Conservation (phyloP, 2,113 vertebrate species). For the Procapra przewalskii region DNA sequence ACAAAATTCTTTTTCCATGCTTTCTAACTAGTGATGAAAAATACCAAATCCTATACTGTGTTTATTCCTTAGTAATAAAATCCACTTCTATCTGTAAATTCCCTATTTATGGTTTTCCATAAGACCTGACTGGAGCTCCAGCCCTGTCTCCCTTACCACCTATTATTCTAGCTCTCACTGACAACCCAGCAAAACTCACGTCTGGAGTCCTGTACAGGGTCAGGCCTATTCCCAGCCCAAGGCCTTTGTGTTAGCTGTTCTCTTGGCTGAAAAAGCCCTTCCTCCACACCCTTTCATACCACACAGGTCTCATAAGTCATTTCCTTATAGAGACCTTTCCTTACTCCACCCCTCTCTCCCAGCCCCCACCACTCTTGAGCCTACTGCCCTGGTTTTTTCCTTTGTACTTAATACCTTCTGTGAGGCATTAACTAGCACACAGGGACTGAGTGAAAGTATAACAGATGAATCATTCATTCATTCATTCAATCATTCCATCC, state of each 20-base stretch:
- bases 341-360: background rate
- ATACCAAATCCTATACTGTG: background rate
- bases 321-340: background rate
- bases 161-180: background rate
- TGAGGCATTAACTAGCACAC: background rate
- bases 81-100: background rate
- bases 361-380: background rate
- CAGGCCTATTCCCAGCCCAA: background rate
- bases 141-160: background rate
- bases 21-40: background rate
- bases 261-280: background rate
- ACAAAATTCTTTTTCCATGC: background rate
- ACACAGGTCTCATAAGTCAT: background rate
- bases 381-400: background rate
- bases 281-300: background rate
- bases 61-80: background rate
- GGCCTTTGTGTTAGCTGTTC: background rate
- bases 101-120: background rate
- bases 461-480: background rate
- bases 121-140: background rate
- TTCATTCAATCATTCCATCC: background rate
- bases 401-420: background rate
- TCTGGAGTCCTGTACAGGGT: background rate
- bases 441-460: background rate
- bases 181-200: background rate